Percentiles rank a stretch among this genome's conserved stretches.
Evolutionary conservation across 1,140 invertebrate genomes (phyloP).

Genomic region (Drosophila nigromelanica): DNA sequence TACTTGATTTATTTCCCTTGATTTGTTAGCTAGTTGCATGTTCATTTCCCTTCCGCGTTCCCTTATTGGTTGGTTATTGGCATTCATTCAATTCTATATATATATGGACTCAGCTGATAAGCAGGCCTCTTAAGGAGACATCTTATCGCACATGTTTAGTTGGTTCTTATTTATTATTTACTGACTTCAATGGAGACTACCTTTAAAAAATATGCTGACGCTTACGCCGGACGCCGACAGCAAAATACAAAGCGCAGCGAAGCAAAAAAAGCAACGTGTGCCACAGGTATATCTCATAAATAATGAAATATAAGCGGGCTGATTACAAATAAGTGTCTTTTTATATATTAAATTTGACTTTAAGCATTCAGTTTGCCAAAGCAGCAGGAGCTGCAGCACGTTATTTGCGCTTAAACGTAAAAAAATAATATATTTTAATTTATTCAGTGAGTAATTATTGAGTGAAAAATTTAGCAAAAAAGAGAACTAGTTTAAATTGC

Average conservation of each 20-base stretch:
- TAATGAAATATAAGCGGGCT: constrained; percentile 65
- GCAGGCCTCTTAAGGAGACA: constrained; percentile 16
- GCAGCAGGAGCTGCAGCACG: constrained; percentile 43
- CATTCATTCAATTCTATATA: neutral
- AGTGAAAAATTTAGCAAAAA: neutral
- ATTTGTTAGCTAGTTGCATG: constrained; percentile 18
- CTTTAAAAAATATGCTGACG: constrained; percentile 67
- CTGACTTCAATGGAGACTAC: constrained; percentile 35
- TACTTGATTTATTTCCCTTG: neutral
- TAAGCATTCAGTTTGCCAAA: constrained; percentile 48
- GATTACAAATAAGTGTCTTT: constrained; percentile 68
- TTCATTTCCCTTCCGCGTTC: neutral
- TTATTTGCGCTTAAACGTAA: constrained; percentile 39
- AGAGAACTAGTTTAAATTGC: no score
- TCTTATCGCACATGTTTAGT: constrained; percentile 46
- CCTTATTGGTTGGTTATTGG: no score
- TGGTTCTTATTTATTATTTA: constrained; percentile 25
- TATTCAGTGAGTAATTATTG: constrained; percentile 13
- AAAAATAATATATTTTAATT: constrained; percentile 1
- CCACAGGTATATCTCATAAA: constrained; percentile 49
- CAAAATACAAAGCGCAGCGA: constrained; percentile 58
- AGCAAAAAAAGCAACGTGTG: constrained; percentile 15
- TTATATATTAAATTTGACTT: constrained; percentile 61
- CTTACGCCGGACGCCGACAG: constrained; percentile 17
- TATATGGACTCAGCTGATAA: constrained; percentile 41